A percentile compares a stretch with the other conserved stretches of the same genome.
phyloP scores from a whole-genome alignment of 2,113 vertebrate genomes.

The Mixornis gularis region DNA sequence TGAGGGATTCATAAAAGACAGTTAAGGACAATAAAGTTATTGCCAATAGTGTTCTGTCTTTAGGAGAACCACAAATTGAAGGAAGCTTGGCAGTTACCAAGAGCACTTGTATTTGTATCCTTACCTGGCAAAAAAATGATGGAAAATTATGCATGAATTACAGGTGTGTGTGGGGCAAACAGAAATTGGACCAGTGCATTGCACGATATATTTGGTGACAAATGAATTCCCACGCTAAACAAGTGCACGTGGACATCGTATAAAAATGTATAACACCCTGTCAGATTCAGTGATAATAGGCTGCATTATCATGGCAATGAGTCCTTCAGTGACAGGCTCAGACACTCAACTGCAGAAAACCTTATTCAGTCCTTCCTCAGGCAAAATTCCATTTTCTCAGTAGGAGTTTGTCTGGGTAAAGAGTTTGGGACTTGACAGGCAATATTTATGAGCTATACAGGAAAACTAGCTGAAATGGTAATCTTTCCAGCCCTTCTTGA shows the following conservation, averaged over 20 bases:
- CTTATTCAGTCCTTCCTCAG: background rate
- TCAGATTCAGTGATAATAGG: background rate
- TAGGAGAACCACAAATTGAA: background rate
- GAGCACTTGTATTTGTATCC: background rate
- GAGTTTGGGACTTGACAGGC: background rate
- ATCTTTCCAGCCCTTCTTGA: background rate
- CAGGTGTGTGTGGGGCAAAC: background rate
- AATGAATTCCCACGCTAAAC: background rate
- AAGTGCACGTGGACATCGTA: background rate
- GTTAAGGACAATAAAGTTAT: background rate
- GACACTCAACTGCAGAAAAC: background rate
- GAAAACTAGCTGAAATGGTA: background rate
- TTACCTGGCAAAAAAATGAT: background rate
- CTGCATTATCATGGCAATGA: background rate
- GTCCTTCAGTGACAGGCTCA: background rate
- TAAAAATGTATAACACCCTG: background rate
- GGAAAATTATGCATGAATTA: background rate
- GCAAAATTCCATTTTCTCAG: constrained; percentile 4
- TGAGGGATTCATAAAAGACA: background rate
- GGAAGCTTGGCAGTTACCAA: background rate
- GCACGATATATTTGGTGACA: background rate
- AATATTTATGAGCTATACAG: background rate
- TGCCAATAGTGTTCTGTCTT: background rate
- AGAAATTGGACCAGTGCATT: background rate
- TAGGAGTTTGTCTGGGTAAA: background rate